Percentiles rank a stretch among this genome's conserved stretches.
These are phyloP conservation scores for Petroica traversi DNA, from an alignment of 2,113 vertebrate species.

Conservation along the genomic window DNA sequence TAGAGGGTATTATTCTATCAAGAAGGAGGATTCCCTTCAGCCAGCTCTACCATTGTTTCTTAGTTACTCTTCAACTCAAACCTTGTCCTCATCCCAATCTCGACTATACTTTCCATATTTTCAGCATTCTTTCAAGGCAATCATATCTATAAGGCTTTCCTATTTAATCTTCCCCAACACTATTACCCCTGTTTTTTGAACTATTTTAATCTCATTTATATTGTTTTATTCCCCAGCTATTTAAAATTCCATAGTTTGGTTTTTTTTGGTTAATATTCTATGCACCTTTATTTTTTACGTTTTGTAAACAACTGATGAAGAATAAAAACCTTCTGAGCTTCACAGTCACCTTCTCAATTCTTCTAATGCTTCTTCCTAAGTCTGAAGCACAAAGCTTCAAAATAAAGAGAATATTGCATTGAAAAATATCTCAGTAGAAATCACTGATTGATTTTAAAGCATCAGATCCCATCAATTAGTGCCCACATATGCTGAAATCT, in stretches of 20 bases:
- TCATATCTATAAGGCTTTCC: no score
- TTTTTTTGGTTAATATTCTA: neutral
- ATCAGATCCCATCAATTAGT: neutral
- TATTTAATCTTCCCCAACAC: no score
- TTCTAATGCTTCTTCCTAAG: neutral
- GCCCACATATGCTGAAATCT: neutral
- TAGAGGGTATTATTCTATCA: no score
- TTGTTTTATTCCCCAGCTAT: neutral
- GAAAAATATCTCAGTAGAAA: neutral
- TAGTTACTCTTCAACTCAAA: no score
- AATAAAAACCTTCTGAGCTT: neutral
- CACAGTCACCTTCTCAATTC: neutral
- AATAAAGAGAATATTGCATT: neutral
- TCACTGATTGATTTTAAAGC: neutral
- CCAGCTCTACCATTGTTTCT: no score
- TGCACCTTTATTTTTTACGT: neutral
- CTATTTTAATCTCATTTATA: neutral
- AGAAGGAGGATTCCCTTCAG: no score
- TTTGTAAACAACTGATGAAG: conserved; percentile 23
- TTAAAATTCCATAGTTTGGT: neutral
- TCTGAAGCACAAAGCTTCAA: neutral
- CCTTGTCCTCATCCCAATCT: no score
- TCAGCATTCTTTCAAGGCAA: no score
- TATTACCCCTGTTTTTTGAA: no score
- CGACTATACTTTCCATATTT: no score